phyloP scores from a whole-genome alignment of 2,113 vertebrate genomes.

The Pandion haliaetus region DNA sequence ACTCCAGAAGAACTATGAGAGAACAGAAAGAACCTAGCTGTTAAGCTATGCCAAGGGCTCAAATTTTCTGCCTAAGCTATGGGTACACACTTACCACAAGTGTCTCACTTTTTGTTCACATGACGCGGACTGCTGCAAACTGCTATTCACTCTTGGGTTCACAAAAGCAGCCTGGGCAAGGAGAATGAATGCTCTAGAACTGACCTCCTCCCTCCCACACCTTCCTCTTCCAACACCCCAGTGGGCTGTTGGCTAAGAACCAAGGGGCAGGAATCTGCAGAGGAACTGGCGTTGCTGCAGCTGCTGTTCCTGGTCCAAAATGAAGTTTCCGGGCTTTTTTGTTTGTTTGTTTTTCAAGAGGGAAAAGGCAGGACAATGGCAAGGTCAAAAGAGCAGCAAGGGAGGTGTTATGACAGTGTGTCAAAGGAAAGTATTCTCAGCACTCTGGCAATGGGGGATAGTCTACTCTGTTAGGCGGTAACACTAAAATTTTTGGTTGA shows the following conservation, averaged over 20 bases:
- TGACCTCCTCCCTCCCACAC: neutral
- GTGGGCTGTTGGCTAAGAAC: neutral
- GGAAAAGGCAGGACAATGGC: neutral
- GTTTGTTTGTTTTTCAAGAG: neutral
- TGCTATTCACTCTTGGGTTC: neutral
- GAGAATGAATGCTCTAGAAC: neutral
- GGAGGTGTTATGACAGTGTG: neutral
- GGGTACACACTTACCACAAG: neutral
- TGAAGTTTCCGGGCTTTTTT: neutral
- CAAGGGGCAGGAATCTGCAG: neutral
- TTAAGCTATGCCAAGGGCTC: neutral
- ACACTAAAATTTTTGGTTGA: neutral
- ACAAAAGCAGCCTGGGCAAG: neutral
- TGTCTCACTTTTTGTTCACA: neutral
- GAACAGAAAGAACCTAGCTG: neutral
- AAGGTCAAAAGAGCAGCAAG: slow-evolving; percentile 9
- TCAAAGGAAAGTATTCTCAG: neutral
- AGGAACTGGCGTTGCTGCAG: neutral
- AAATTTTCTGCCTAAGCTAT: neutral
- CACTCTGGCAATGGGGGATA: neutral
- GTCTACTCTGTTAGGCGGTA: neutral
- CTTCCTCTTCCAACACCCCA: neutral
- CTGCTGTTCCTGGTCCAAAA: neutral
- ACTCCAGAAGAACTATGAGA: neutral
- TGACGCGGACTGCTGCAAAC: neutral